phyloP scores from a whole-genome alignment of 1,140 invertebrate genomes.

The Formica exsecta region DNA sequence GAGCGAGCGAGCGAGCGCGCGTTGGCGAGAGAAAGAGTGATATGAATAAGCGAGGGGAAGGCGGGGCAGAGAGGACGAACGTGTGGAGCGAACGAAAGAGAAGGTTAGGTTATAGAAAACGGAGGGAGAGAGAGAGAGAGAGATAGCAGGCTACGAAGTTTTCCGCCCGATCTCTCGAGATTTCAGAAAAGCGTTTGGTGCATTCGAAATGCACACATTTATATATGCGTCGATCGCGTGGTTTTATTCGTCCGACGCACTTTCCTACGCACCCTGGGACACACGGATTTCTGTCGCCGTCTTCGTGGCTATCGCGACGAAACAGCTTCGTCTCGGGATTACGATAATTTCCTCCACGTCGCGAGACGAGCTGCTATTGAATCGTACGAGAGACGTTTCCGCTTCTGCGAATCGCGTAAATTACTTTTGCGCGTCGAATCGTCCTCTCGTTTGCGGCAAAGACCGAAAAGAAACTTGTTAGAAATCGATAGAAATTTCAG shows the following conservation, averaged over 20 bases:
- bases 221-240: constrained; percentile 6
- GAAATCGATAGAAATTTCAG: neutral
- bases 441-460: neutral
- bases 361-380: neutral
- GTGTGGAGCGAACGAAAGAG: neutral
- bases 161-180: constrained; percentile 76
- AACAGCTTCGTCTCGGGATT: constrained; percentile 12
- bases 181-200: constrained; percentile 75
- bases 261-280: neutral
- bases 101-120: neutral
- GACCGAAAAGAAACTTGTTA: neutral
- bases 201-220: constrained; percentile 64
- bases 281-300: neutral
- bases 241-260: constrained; percentile 32
- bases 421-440: constrained; percentile 15
- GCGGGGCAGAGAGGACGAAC: constrained; percentile 17
- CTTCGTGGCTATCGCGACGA: neutral
- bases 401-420: constrained; percentile 10
- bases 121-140: constrained; percentile 39
- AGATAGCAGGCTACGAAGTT: constrained; percentile 72
- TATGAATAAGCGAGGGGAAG: constrained; percentile 15
- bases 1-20: constrained; percentile 2
- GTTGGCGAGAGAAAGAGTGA: neutral
- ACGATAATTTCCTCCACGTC: constrained; percentile 39
- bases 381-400: neutral